Evolutionary conservation across 2,888 invertebrate genomes (phyloP), one percentile per base, ranked within the genome.

Genomic region (Ennomos quercinarius): DNA sequence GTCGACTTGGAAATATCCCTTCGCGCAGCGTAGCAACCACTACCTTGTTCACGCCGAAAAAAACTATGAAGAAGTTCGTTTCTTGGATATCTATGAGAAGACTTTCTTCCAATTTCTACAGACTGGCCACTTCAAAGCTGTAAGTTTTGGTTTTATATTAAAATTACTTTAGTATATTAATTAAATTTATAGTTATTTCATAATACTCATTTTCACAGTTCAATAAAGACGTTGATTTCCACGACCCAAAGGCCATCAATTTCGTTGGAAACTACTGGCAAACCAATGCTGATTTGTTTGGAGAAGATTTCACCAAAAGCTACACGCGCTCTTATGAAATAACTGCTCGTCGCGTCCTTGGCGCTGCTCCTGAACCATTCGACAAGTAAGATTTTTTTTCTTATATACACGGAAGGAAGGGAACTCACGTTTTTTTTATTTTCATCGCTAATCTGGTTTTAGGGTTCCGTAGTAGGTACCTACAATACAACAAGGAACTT

Each of bases 1-100:
- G 63, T 67, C 71, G 8, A 67, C 73, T n/a, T 66, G 68, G 53
- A 72, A 66, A 48, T 75, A 93, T 53, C 93, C 93, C 36, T 94
- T 94, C 86, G 94, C 94, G 39, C 91, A 91, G 70, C 94, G 95
- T 70, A 93, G 93, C 66, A 91, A 93, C 75, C 53, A 95, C 87
- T 96, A 94, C 85, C 87, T 93, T 49, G 83, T 95, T 57, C 93
- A 87, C 53, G 78, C 64, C 79, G 91, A 94, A 89, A 80, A 82
- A 44, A 85, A 90, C 65, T 74, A 77, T n/a, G 91, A 95, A 64
- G 78, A 86, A 51, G 68, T 91, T 36, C 84, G 93, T 49, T 93
- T 95, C 72, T 94, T 95, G 87, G 90, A 94, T 67, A 87, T 93
- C 57, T 95, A 94, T 82, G 94, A 95, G 75, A 89, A 93, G 66